A percentile compares a stretch with the other conserved stretches of the same genome.
Evolutionary conservation across 2,797 vertebrate genomes (phyloP).

Genomic region (Cirrhinus molitorella): DNA sequence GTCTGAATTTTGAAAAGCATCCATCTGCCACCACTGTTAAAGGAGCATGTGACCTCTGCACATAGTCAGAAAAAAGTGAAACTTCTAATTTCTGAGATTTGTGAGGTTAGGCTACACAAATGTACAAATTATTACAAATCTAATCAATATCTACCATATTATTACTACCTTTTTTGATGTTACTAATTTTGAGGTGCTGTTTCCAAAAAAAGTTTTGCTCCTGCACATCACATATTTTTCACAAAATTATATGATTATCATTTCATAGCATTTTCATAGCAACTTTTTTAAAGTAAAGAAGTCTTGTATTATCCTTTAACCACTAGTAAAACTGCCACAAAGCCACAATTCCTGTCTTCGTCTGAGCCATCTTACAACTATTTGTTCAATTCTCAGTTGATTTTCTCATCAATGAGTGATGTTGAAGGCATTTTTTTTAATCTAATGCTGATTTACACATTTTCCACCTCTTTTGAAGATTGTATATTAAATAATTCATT

Average conservation of each 20-base stretch:
- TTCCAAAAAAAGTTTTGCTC: neutral
- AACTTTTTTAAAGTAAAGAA: neutral
- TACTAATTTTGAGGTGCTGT: neutral
- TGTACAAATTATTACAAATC: neutral
- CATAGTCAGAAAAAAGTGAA: neutral
- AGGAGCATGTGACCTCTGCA: slow-evolving; percentile 85
- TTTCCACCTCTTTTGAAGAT: neutral
- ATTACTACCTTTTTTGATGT: no score
- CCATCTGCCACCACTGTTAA: slow-evolving; percentile 94
- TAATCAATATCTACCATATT: neutral
- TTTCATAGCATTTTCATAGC: neutral
- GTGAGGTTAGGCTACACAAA: neutral
- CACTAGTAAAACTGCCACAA: neutral
- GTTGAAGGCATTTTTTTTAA: neutral
- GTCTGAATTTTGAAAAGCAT: slow-evolving; percentile 96
- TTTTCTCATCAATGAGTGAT: neutral
- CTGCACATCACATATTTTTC: neutral
- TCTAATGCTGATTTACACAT: neutral
- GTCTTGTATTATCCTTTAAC: neutral
- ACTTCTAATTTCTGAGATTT: neutral
- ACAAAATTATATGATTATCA: neutral
- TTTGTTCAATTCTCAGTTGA: neutral
- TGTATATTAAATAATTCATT: neutral
- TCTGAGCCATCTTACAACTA: neutral
- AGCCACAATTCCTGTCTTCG: neutral